Percentiles rank a stretch among this genome's conserved stretches.
phyloP scores from a whole-genome alignment of 2,797 vertebrate genomes.

The Adelosebastes latens region DNA sequence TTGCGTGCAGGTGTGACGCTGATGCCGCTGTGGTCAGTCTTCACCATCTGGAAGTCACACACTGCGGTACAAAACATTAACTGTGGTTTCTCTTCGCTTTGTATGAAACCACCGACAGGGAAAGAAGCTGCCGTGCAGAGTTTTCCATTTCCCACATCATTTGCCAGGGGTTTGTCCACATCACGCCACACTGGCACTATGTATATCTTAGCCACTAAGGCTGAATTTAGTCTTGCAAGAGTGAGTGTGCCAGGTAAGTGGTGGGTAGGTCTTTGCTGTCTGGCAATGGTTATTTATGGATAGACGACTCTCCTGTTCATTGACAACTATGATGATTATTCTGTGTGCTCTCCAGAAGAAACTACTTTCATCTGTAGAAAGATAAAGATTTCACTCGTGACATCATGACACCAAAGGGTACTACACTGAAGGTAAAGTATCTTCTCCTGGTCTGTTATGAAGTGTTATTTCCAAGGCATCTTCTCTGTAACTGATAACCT shows the following conservation, averaged over 20 bases:
- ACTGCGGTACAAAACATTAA: neutral
- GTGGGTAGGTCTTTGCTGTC: neutral
- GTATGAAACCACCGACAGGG: slow-evolving; percentile 42
- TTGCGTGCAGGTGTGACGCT: slow-evolving; percentile 55
- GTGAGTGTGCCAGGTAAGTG: slow-evolving; percentile 14
- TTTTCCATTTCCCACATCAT: slow-evolving; percentile 56
- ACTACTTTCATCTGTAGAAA: neutral
- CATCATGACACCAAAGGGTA: slow-evolving; percentile 35
- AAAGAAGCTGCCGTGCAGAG: slow-evolving; percentile 31
- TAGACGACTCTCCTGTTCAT: neutral
- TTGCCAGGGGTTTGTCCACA: slow-evolving; percentile 43
- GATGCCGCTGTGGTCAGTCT: slow-evolving; percentile 25
- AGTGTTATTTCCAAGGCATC: neutral
- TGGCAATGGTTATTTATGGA: neutral
- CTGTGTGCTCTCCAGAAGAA: slow-evolving; percentile 19
- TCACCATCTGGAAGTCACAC: slow-evolving; percentile 46
- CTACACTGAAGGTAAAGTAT: slow-evolving; percentile 50
- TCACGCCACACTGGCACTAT: slow-evolving; percentile 24
- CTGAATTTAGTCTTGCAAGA: slow-evolving; percentile 26
- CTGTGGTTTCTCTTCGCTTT: slow-evolving; percentile 38
- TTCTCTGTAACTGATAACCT: neutral
- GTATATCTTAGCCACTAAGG: slow-evolving; percentile 33
- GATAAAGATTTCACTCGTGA: neutral
- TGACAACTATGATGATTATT: neutral
- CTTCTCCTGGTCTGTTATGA: neutral